phyloP scores from a whole-genome alignment of 2,797 vertebrate genomes.

The Acipenser ruthenus region DNA sequence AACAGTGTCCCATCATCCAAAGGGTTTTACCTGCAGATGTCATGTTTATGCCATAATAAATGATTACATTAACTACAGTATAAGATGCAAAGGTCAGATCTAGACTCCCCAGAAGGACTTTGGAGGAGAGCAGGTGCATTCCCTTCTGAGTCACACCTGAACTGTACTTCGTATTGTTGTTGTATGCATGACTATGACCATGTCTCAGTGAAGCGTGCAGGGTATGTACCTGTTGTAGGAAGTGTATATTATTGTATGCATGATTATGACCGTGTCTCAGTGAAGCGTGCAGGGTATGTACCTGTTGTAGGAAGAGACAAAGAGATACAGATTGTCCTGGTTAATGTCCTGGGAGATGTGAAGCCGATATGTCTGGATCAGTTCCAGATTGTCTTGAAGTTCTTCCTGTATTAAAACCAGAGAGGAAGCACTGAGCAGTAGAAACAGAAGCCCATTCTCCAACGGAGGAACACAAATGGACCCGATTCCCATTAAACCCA shows the following conservation, averaged over 20 bases:
- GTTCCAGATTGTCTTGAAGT: constrained; percentile 79
- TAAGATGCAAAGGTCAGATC: too few relatives aligned
- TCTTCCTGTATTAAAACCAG: constrained; percentile 66
- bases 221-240: constrained; percentile 71
- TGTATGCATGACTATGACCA: too few relatives aligned
- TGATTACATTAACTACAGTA: too few relatives aligned
- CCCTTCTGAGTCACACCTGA: too few relatives aligned
- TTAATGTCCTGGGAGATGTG: constrained; percentile 90
- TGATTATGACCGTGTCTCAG: too few relatives aligned
- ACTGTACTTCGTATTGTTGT: too few relatives aligned
- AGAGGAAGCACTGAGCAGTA: background rate
- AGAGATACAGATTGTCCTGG: constrained; percentile 83
- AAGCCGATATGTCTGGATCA: constrained; percentile 85
- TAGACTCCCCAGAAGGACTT: too few relatives aligned
- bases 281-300: constrained; percentile 30
- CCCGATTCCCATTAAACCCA: background rate
- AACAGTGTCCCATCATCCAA: too few relatives aligned
- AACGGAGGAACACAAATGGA: background rate
- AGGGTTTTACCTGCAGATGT: too few relatives aligned
- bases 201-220: background rate
- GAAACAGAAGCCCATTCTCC: background rate
- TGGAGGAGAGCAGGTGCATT: too few relatives aligned
- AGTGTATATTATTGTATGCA: too few relatives aligned
- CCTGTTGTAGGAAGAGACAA: constrained; percentile 83
- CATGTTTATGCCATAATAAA: too few relatives aligned